Evolutionary conservation across 2,797 vertebrate genomes (phyloP), one percentile per base, ranked within the genome.

Genomic region (Manis crassicaudata): DNA sequence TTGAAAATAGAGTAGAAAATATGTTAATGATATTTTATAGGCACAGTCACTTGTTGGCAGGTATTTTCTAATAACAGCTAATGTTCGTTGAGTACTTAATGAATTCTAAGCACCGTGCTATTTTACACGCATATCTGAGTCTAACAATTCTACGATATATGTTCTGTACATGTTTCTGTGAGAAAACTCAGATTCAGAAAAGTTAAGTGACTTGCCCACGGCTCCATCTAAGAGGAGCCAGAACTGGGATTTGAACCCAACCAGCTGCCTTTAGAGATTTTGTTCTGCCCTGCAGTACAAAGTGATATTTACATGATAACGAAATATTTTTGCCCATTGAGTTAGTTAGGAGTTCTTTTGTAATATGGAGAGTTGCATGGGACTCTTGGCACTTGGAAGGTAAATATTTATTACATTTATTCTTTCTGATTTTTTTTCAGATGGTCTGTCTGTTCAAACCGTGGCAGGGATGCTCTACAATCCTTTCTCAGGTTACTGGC

Each of bases 391-490:
- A 29, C 23, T 93, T 86, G 37, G 68, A n/a, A 79, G 6, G 25
- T 67, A 77, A 93, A 25, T 83, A 60, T 65, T 95, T 81, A 62
- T 81, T 91, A 91, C 95, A 54, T 89, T 32, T 88, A 35, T 46
- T 63, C 20, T 84, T 87, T 96, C 50, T 95, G 70, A 35, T 90
- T 52, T 88, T 68, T 96, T 96, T 97, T 82, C 98, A 99, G 99
- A 98, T 97, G 99, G 99, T 89, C 99, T 99, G 95, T 98, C 95
- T 0, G 99, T 99, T 94, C 98, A 99, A 97, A 98, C 98, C 1
- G 98, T 99, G 96, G 98, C 97, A 32, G 99, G 99, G 85, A 99
- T 99, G 99, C 46, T 99, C 96, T 99, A 99, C 92, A 99, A 99
- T 96, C 99, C 99, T 0, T 72, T 99, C 14, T 99, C 96, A 0